Evolutionary conservation across 2,113 vertebrate species (phyloP), one percentile per base, ranked within the genome.

Genomic region (Dasyurus viverrinus): DNA sequence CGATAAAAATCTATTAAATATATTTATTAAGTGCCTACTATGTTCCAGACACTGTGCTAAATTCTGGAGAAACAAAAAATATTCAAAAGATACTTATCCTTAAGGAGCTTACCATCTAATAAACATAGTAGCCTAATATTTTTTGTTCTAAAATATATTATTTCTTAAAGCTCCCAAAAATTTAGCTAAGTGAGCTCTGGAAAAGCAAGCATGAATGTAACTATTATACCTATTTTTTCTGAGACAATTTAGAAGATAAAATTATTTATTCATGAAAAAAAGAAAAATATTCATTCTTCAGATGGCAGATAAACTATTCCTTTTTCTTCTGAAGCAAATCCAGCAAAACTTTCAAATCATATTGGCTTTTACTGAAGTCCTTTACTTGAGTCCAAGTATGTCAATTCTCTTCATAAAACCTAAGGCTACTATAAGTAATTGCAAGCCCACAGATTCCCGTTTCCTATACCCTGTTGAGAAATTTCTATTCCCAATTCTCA

Each of bases 401-500:
- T 46, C 89, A 30, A 11, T 91, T 90, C 91, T 93, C 48, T 27
- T 96, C 42, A 93, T 92, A 96, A 96, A 97, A n/a, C 92, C 48
- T 36, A n/a, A 25, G 93, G 5, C 47, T 95, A 84, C 36, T 91
- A 93, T 84, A 57, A 57, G 27, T 92, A 96, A 97, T 55, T 95
- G 53, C 24, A 93, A 50, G 47, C 68, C 92, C 46, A 95, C 36
- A 89, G 90, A 96, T 27, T 50, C 42, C 12, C 42, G 53, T 36
- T 93, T 42, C 47, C 91, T 55, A 1, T 91, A 84, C 52, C 30
- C 92, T 97, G 57, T 2, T 92, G 93, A 96, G 95, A 97, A 97
- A 97, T 84, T 84, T 93, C 90, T 95, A 96, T 93, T 95, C 94
- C 50, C 89, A 53, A 46, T 95, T 97, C 93, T 97, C 92, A 95